Base-by-base conservation (phyloP, 2,888 invertebrate species). In the Anaspis maculata region DNA sequence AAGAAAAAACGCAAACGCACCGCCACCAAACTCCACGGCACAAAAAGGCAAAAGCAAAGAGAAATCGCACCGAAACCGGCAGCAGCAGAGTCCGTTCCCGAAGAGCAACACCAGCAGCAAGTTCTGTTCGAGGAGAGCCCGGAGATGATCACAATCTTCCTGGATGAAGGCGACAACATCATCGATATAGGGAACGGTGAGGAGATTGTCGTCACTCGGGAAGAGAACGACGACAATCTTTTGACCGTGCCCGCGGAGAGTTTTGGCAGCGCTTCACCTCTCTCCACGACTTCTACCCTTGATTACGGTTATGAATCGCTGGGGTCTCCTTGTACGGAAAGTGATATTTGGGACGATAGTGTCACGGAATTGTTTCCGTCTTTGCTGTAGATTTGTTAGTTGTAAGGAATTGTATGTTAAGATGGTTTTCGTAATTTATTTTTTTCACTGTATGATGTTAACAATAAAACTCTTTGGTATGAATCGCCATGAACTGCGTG, bases 351-450 rank as follows among this genome's bases (percentile, higher is more conserved):
- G 82, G 79, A 81, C 55, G 78, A 77, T 55, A 79, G 79, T 49
- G 77, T 85, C 51, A 77, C 81, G 40, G 84, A 85, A 64, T 65
- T 87, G 48, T 87, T 87, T 64, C 85, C 86, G 21, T 76, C 75
- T 41, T 67, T 86, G 54, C 72, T 78, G 32, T 84, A 70, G 68
- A 34, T 37, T 21, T 42, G n/a, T n/a, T n/a, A n/a, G n/a, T n/a
- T n/a, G n/a, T n/a, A n/a, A n/a, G n/a, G n/a, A n/a, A n/a, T n/a
- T n/a, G n/a, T n/a, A n/a, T n/a, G n/a, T n/a, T n/a, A n/a, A n/a
- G n/a, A n/a, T n/a, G n/a, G n/a, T n/a, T n/a, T n/a, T n/a, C n/a
- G n/a, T n/a, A n/a, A n/a, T n/a, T n/a, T n/a, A n/a, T n/a, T n/a
- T n/a, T n/a, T n/a, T n/a, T n/a, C n/a, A n/a, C n/a, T n/a, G n/a